Base-by-base conservation (phyloP, 2,797 vertebrate genomes). In the Yasuhikotakia modesta region DNA sequence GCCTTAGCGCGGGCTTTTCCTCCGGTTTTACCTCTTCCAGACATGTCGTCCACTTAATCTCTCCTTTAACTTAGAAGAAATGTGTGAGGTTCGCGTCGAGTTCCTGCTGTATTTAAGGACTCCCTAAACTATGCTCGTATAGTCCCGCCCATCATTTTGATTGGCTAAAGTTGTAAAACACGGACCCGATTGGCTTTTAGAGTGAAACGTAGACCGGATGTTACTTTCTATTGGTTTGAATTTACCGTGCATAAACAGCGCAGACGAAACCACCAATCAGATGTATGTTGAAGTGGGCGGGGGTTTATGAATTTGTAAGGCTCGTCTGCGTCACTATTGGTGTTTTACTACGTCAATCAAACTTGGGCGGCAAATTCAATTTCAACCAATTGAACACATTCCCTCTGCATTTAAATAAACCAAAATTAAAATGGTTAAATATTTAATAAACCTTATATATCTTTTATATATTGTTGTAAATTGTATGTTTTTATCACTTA, bases 1-100 rank as follows among this genome's bases (percentile, higher is more conserved):
- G 95, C 94, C 88, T 96, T 96, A 0, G 95, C 95, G 0, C 95
- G 95, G 84, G 91, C 92, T 91, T 96, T 96, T 1, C 91, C 94
- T 80, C 94, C 93, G 8, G 94, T 95, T 83, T 97, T 98, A 0
- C 96, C 96, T 86, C 95, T 90, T 89, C 95, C 95, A 24, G 95
- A 95, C 96, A 96, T 97, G 0, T n/a, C 76, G 0, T 79, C 0
- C 0, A 0, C 6, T 16, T 43, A n/a, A n/a, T n/a, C n/a, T 2
- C 1, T 7, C 65, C 8, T 8, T 1, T 4, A 12, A 17, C 8
- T 7, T 5, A 57, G 24, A 74, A 80, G 7, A 22, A 8, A 0
- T 6, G 2, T 2, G 16, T 70, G 0, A 16, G 5, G 2, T 0
- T 0, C 0, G 5, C 1, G 11, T 2, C 0, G n/a, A 32, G 52